Base-by-base conservation (phyloP, 2,888 invertebrate genomes). In the Agrochola lota region DNA sequence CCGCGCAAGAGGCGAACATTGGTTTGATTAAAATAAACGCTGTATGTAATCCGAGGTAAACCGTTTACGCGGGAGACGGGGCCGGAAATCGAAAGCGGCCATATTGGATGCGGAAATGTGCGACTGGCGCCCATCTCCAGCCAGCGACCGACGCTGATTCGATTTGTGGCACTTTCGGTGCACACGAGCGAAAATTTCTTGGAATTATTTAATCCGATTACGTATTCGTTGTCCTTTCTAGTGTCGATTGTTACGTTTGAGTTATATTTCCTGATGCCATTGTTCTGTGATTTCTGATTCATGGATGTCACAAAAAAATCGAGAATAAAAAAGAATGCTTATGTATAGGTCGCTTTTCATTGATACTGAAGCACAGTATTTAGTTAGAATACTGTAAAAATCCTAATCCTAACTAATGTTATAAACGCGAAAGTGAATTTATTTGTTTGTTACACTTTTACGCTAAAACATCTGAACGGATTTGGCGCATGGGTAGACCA, bases 41-140 rank as follows among this genome's bases (percentile, higher is more conserved):
- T 92, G 90, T 92, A 90, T 92, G 93, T 95, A 94, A 95, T 94
- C 94, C 92, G 89, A 91, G 91, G 92, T 94, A 95, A 96, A 94
- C 92, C 92, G 91, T 94, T 95, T 95, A 94, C 92, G 91, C 88
- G 90, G 90, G 91, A 94, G 94, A 92, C 93, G 92, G 88, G 88
- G 89, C 92, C 95, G 96, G 96, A 96, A 95, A 96, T 96, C 95
- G 95, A 96, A 94, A 91, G 93, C 94, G 87, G 95, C 96, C 95
- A 94, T 96, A 95, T 96, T 96, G 94, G 93, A 95, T 93, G 90
- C 95, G 96, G 96, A 96, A 96, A 96, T 96, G 94, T 90, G 85
- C 85, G 89, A 89, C 89, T 88, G 90, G 88, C 90, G 84, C 87
- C 77, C 86, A 85, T 77, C 88, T 78, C 81, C 74, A 81, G 74